A percentile compares a stretch with the other conserved stretches of the same genome.
Evolutionary conservation across 1,140 invertebrate species (phyloP).

Genomic region (Lepidurus apus): DNA sequence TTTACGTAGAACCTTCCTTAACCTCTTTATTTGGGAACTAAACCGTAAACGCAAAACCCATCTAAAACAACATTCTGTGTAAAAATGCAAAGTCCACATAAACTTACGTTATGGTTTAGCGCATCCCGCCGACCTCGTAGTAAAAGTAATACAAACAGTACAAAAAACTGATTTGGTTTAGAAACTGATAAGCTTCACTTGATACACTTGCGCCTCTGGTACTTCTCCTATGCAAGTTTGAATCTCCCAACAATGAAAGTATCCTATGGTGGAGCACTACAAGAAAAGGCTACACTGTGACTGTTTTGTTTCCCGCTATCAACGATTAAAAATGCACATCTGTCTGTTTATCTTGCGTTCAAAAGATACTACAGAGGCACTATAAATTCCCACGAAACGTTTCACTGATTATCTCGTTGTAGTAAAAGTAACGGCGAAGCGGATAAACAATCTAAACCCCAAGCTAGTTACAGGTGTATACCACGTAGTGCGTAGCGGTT

Average conservation of each 20-base stretch:
- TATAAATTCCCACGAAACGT: background rate
- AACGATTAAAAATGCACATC: background rate
- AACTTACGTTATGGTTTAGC: constrained; percentile 6
- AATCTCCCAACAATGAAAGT: too few relatives aligned
- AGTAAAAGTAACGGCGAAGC: background rate
- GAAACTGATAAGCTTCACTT: too few relatives aligned
- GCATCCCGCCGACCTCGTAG: background rate
- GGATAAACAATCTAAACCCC: background rate
- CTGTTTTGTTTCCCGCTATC: background rate
- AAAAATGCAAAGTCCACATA: background rate
- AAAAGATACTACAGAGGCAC: background rate
- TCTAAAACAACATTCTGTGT: background rate
- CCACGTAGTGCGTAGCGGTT: background rate
- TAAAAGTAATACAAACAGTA: background rate
- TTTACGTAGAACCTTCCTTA: background rate
- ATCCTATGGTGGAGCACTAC: too few relatives aligned
- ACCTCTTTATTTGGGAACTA: background rate
- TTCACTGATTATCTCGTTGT: background rate
- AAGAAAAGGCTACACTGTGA: too few relatives aligned
- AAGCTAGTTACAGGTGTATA: background rate
- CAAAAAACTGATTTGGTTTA: background rate
- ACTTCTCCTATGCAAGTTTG: too few relatives aligned
- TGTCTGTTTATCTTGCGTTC: background rate
- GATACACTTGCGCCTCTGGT: too few relatives aligned
- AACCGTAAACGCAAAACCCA: background rate